Evolutionary conservation across 2,113 vertebrate genomes (phyloP).

Genomic region (Corythaeola cristata): DNA sequence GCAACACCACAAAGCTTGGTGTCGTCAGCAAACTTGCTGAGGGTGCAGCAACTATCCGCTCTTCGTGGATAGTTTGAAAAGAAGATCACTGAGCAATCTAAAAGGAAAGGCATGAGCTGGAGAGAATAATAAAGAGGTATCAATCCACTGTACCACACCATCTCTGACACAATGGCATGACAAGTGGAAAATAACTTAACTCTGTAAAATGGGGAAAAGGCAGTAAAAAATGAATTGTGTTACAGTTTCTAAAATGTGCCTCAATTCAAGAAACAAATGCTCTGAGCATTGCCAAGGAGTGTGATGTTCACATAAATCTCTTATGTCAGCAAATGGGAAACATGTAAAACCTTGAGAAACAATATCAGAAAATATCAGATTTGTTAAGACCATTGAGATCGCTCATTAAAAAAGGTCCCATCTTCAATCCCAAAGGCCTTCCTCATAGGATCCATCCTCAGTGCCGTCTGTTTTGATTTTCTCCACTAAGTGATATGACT

Average conservation of each 20-base stretch:
- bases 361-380: neutral
- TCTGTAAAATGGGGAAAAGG: conserved; percentile 22
- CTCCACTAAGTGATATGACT: neutral
- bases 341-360: conserved; percentile 3
- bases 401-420: neutral
- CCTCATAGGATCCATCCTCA: neutral
- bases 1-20: too few relatives aligned
- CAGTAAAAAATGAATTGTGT: conserved; percentile 64
- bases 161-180: conserved; percentile 29
- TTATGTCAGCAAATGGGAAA: neutral
- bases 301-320: conserved; percentile 39
- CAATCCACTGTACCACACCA: neutral
- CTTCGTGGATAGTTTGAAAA: neutral
- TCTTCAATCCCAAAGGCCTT: neutral
- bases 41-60: neutral
- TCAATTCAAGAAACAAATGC: conserved; percentile 52
- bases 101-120: neutral
- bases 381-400: neutral
- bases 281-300: neutral
- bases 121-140: conserved; percentile 43
- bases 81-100: neutral
- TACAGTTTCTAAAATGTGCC: conserved; percentile 48
- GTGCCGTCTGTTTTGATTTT: neutral
- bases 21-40: too few relatives aligned
- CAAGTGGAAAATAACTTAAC: conserved; percentile 58